Evolutionary conservation across 2,797 vertebrate genomes (phyloP).

Genomic region (Syndactyla subalaris): DNA sequence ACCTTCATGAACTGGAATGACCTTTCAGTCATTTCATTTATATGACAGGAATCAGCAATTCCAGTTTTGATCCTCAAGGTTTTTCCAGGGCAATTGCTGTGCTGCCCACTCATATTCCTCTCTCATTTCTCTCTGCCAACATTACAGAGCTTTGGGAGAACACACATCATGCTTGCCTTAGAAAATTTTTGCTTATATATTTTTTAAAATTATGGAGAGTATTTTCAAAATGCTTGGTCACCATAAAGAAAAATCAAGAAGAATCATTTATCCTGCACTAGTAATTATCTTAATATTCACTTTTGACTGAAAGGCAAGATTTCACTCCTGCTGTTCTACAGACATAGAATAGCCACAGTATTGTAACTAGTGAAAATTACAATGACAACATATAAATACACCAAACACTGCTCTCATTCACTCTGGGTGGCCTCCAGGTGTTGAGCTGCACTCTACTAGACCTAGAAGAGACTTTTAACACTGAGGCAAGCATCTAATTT

Average conservation of each 20-base stretch:
- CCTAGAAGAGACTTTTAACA: neutral
- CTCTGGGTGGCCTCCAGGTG: neutral
- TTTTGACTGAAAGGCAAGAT: neutral
- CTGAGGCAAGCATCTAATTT: neutral
- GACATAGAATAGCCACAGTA: neutral
- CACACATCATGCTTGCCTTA: fast-evolving
- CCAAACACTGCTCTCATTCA: neutral
- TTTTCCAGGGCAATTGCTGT: neutral
- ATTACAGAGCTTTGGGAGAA: neutral
- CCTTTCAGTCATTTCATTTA: neutral
- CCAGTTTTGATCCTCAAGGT: neutral
- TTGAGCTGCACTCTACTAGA: neutral
- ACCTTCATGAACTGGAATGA: neutral
- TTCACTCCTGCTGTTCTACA: neutral
- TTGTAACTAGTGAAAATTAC: neutral
- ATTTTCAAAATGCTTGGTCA: neutral
- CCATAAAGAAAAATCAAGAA: neutral
- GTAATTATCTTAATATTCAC: neutral
- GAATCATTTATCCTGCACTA: neutral
- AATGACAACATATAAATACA: neutral
- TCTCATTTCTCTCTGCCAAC: neutral
- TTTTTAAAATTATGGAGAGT: neutral
- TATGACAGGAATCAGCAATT: neutral
- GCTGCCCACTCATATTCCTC: neutral
- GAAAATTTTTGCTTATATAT: fast-evolving